phyloP scores from a whole-genome alignment of 2,797 vertebrate species.

The Microhierax caerulescens region DNA sequence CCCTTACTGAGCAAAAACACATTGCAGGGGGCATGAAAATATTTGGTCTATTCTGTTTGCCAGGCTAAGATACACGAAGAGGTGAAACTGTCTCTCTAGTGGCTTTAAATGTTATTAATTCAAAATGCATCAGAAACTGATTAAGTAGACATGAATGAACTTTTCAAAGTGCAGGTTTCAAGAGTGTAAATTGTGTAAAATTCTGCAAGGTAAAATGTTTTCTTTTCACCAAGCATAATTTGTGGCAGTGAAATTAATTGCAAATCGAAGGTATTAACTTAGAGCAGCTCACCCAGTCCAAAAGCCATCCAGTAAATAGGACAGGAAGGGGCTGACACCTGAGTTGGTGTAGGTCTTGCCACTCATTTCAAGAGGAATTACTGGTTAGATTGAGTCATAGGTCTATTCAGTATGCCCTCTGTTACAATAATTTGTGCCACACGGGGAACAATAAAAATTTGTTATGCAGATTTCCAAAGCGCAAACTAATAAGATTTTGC shows the following conservation, averaged over 20 bases:
- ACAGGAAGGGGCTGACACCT: neutral
- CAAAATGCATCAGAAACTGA: neutral
- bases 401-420: neutral
- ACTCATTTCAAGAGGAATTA: neutral
- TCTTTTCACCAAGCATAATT: neutral
- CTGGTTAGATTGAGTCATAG: neutral
- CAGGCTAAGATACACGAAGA: neutral
- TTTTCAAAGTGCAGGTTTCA: neutral
- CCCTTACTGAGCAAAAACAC: neutral
- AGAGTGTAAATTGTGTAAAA: neutral
- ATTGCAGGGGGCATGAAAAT: fast-evolving
- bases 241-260: neutral
- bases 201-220: neutral
- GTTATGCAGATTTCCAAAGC: neutral
- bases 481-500: neutral
- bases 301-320: neutral
- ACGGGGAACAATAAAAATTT: neutral
- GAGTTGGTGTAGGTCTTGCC: neutral
- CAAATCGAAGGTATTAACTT: neutral
- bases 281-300: neutral
- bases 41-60: neutral
- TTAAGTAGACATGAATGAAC: neutral
- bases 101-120: neutral
- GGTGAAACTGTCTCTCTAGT: fast-evolving
- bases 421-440: neutral